phyloP scores from a whole-genome alignment of 2,797 vertebrate genomes.

The Dryobates pubescens region DNA sequence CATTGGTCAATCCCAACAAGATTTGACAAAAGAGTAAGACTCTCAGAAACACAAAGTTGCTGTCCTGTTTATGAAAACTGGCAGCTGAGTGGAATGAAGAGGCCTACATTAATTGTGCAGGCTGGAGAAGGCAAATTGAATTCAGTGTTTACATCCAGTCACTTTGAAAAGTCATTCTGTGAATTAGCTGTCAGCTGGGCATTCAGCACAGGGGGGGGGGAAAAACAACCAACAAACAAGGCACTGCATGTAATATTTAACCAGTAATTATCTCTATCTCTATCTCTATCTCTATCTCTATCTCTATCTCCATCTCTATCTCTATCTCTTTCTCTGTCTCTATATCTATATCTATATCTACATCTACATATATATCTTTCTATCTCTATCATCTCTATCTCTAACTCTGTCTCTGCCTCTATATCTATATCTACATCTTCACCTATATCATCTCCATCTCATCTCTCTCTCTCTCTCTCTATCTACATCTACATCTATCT shows the following conservation, averaged over 20 bases:
- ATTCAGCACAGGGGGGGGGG: background rate
- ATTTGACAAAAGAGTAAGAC: constrained; percentile 11
- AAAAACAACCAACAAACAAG: background rate
- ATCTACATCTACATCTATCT: too few relatives aligned
- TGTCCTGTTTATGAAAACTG: background rate
- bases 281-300: too few relatives aligned
- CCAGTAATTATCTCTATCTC: too few relatives aligned
- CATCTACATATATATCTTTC: too few relatives aligned
- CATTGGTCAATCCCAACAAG: background rate
- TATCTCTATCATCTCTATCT: too few relatives aligned
- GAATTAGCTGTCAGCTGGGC: background rate
- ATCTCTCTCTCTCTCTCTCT: too few relatives aligned
- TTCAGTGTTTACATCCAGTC: background rate
- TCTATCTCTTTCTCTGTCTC: too few relatives aligned
- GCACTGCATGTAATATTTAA: background rate
- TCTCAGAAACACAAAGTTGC: background rate
- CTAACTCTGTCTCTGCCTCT: too few relatives aligned
- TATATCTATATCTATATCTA: too few relatives aligned
- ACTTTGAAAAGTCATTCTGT: background rate
- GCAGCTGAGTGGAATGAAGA: background rate
- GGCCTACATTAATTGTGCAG: background rate
- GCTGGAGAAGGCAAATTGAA: background rate
- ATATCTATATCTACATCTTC: too few relatives aligned
- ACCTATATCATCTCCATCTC: too few relatives aligned
- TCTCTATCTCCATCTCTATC: too few relatives aligned